These are phyloP conservation scores for Cochlearius cochlearius DNA, from an alignment of 2,113 vertebrate genomes.

Conservation along the genomic window DNA sequence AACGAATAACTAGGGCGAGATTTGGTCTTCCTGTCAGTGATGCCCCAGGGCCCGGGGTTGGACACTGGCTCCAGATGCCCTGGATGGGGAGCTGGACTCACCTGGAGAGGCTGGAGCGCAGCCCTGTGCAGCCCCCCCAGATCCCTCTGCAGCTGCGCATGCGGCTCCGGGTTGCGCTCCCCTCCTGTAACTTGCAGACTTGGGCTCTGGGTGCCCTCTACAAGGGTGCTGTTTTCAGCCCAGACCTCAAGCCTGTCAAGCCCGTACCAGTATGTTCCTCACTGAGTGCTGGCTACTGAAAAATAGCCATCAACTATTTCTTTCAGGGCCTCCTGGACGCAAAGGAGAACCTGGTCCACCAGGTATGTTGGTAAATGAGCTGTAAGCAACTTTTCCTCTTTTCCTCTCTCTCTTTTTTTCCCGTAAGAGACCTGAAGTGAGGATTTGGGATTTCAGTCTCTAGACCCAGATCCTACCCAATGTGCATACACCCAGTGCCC, in stretches of 20 bases:
- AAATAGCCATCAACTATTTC: conserved; percentile 16
- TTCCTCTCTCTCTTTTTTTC: neutral
- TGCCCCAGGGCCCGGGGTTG: neutral
- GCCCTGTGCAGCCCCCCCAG: accelerated
- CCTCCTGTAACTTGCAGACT: neutral
- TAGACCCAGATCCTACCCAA: neutral
- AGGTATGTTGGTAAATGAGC: conserved; percentile 56
- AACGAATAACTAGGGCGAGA: neutral
- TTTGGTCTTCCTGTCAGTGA: neutral
- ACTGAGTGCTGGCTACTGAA: neutral
- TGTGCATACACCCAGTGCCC: neutral
- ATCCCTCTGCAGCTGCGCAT: neutral
- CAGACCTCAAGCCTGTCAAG: neutral
- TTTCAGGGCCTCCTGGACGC: conserved; percentile 55
- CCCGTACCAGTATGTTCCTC: neutral
- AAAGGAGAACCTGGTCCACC: conserved; percentile 59
- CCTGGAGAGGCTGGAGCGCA: neutral
- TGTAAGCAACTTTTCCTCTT: neutral
- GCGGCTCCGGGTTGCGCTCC: accelerated
- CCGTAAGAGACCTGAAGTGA: neutral
- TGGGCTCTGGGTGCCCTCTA: neutral
- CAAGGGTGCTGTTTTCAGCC: neutral
- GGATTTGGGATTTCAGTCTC: neutral
- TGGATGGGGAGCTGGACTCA: neutral
- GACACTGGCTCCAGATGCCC: neutral